Evolutionary conservation across 1,140 invertebrate species (phyloP).

Genomic region (Ptiloglossa arizonensis): DNA sequence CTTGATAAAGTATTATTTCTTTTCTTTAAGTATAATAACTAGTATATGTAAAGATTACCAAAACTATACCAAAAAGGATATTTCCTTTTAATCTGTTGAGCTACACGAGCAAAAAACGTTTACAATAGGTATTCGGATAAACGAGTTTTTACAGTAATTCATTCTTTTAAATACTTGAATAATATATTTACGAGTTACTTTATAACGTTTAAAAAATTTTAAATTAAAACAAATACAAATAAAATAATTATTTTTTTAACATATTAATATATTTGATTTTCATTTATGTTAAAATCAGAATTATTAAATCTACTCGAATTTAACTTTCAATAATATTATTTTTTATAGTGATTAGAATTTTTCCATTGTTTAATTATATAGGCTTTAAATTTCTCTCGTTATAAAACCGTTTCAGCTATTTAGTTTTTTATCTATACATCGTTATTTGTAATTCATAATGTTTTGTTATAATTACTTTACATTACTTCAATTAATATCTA

Average conservation of each 20-base stretch:
- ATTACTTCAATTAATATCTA: constrained; percentile 3
- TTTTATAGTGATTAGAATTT: constrained; percentile 2
- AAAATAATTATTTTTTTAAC: constrained; percentile 3
- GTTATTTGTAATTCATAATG: constrained; percentile 34
- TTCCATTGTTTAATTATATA: constrained; percentile 8
- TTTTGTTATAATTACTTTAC: constrained; percentile 25
- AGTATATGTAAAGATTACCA: too few species aligned
- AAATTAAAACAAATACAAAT: constrained; percentile 27
- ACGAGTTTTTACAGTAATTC: constrained; percentile 41
- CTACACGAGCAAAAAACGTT: too few species aligned
- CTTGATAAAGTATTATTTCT: neutral
- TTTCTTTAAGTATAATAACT: too few species aligned
- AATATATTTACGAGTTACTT: constrained; percentile 26
- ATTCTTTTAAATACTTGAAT: constrained; percentile 22
- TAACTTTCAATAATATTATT: neutral
- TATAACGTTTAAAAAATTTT: constrained; percentile 11
- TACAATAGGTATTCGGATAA: constrained; percentile 28
- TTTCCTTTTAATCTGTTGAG: too few species aligned
- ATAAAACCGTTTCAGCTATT: constrained; percentile 44
- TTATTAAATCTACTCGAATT: constrained; percentile 4
- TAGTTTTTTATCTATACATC: constrained; percentile 36
- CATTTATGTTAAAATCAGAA: neutral
- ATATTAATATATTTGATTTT: constrained; percentile 9
- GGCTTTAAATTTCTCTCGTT: constrained; percentile 25
- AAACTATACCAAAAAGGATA: too few species aligned